Evolutionary conservation across 2,797 vertebrate species (phyloP).

Genomic region (Paramormyrops hopkinsi): DNA sequence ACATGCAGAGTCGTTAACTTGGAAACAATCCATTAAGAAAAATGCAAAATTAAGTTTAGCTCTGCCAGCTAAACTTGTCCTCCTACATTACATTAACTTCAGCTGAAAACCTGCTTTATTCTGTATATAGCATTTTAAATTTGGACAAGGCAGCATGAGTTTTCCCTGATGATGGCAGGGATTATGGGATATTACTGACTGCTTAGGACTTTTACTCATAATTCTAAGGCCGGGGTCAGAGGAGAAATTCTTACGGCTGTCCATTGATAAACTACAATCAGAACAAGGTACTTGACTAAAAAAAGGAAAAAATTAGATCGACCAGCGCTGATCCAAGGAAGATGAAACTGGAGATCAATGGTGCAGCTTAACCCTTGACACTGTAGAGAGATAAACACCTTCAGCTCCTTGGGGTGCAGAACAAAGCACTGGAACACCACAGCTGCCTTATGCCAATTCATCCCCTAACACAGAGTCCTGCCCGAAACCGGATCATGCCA

Average conservation of each 20-base stretch:
- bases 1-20: background rate
- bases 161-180: background rate
- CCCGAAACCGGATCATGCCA: background rate
- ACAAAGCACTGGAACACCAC: background rate
- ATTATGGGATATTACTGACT: background rate
- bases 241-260: background rate
- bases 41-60: background rate
- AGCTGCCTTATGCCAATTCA: background rate
- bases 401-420: background rate
- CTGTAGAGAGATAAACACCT: background rate
- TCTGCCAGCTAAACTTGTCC: background rate
- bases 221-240: background rate
- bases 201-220: background rate
- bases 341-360: background rate
- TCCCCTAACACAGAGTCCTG: background rate
- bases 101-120: background rate
- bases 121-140: background rate
- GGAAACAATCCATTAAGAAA: background rate
- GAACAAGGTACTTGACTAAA: background rate
- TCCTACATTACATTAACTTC: background rate
- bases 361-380: background rate
- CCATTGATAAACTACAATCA: background rate
- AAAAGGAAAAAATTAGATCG: background rate
- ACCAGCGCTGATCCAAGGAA: background rate
- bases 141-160: conserved; percentile 15